Conservation (phyloP, 2,888 invertebrate genomes). For the Orgyia antiqua region DNA sequence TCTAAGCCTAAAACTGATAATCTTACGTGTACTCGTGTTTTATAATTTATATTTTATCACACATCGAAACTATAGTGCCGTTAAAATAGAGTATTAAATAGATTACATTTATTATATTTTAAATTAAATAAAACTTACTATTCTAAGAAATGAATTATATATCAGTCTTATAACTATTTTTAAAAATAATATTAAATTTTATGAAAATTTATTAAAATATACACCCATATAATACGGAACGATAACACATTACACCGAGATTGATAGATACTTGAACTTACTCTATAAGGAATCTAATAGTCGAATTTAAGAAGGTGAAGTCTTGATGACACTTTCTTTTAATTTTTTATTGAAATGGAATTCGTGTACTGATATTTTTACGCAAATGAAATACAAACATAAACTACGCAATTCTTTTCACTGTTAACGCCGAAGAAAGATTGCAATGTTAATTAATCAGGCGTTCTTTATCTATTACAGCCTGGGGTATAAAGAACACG, state of each 20-base stretch:
- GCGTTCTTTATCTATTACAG: no score
- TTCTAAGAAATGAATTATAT: conserved; percentile 50
- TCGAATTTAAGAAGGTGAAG: no score
- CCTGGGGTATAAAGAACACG: no score
- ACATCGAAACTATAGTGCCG: conserved; percentile 54
- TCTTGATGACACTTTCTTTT: no score
- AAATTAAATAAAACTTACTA: conserved; percentile 28
- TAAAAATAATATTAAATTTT: conserved; percentile 39
- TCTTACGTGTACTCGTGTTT: conserved; percentile 26
- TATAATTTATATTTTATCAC: conserved; percentile 35
- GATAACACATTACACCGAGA: conserved; percentile 30
- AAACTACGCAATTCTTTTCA: no score
- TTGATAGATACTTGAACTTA: conserved; percentile 50
- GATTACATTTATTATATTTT: conserved; percentile 15
- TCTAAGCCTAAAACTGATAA: conserved; percentile 40
- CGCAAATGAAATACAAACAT: no score
- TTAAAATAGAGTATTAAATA: conserved; percentile 34
- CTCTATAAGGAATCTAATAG: no score
- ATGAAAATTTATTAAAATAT: conserved; percentile 32
- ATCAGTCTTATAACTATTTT: conserved; percentile 74
- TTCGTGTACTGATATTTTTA: no score
- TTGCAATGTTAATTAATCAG: no score
- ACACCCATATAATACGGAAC: conserved; percentile 30
- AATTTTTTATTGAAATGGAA: no score
- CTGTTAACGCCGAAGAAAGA: no score